Base-by-base conservation (phyloP, 1,140 invertebrate genomes). In the Vollenhovia emeryi region DNA sequence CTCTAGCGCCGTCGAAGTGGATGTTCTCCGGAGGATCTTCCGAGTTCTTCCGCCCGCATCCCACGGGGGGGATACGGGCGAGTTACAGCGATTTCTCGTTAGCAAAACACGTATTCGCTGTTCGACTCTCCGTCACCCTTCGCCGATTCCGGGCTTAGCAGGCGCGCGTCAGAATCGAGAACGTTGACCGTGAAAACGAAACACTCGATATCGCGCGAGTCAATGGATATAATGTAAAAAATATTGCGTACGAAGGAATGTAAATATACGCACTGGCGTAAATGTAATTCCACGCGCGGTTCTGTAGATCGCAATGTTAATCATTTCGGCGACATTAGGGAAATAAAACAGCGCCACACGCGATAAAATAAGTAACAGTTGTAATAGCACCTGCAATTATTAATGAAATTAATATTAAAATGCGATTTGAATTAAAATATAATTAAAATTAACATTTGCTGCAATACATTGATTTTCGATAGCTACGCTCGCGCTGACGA, bases 11-110 rank as follows among this genome's bases (percentile, higher is more conserved):
- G 74, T 52, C 75, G n/a, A 73, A 90, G 76, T 85, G 68, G 62
- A 89, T 79, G 71, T 83, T 90, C 76, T 68, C 11, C 79, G n/a
- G 4, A 57, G 73, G 59, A 86, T 89, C 79, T 86, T 76, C 57
- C 74, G 64, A 84, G 79, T 89, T 87, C 60, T 82, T 30, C 45
- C 40, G 18, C 33, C 18, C 50, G 24, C 73, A 76, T 78, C 86
- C 85, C 57, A 74, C 43, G 18, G 76, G 80, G 76, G 80, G 91
- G 90, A 91, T 91, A 93, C 90, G 85, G 50, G 13, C 30, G 50
- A 84, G 85, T 91, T 92, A 93, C 93, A 93, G 92, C 89, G 90
- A 89, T 93, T 93, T 92, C 92, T 93, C 93, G 91, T 93, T 93
- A 93, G 89, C 89, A 86, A 86, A 92, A 93, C 91, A 93, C 90